Evolutionary conservation across 2,888 invertebrate species (phyloP), one percentile per base, ranked within the genome.

Genomic region (Hyppa rectilinea): DNA sequence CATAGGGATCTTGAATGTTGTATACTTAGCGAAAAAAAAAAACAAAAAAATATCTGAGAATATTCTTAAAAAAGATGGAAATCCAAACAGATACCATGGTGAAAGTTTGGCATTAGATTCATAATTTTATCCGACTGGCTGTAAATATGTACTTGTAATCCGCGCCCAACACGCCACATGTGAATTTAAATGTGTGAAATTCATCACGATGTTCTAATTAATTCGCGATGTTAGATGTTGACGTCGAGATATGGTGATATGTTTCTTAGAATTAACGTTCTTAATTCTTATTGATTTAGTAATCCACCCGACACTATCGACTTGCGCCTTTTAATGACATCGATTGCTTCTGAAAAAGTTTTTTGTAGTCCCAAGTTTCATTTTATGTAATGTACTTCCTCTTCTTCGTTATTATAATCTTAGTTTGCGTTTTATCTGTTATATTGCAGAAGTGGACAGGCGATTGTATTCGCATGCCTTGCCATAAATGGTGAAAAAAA

Each of bases 161-260:
- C 78, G 45, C 38, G 31, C 61, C 71, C 29, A 71, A 26, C 78
- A 78, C 71, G 78, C 71, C 12, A 71, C 34, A 62, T 62, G 71
- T 36, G 78, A 74, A 74, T 74, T 60, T 45, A 56, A 74, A 74
- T 77, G 61, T 61, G 60, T 50, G 50, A 69, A 67, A 76, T 45
- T 56, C 36, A 34, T 58, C 34, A 14, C 20, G 38, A 60, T 43
- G 52, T 43, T 53, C 20, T 40, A 64, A 43, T 50, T 23, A 75
- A 40, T 56, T 29, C 7, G 17, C 23, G 20, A 53, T 47, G 31
- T 53, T 53, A 49, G 23, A 40, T 40, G 36, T 52, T n/a, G n/a
- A 31, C 36, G 14, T 49, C n/a, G 29, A 75, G 26, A 49, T 34
- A 53, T 59, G 38, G 49, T 29, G 31, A 40, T 40, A 50, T 34